Evolutionary conservation across 2,888 invertebrate genomes (phyloP).

Genomic region (Helleia helle): DNA sequence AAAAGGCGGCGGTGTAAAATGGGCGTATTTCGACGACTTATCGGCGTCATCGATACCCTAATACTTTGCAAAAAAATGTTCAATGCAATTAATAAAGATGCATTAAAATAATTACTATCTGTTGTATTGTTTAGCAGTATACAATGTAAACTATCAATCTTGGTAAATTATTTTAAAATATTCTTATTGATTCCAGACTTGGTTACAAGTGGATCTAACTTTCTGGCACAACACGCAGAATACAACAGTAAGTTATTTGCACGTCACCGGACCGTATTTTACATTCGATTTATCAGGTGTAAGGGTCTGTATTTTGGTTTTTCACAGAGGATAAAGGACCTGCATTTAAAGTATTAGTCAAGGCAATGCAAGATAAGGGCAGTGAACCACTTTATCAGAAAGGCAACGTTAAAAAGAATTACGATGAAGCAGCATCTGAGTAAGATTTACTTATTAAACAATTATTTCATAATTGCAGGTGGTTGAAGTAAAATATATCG

Average conservation of each 20-base stretch:
- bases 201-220: conserved; percentile 44
- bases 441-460: conserved; percentile 30
- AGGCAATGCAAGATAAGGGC: conserved; percentile 34
- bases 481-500: too few relatives aligned
- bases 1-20: too few relatives aligned
- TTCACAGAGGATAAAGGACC: conserved; percentile 52
- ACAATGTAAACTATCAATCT: too few relatives aligned
- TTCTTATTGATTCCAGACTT: conserved; percentile 56
- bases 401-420: conserved; percentile 31
- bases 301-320: conserved; percentile 12
- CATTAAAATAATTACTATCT: too few relatives aligned
- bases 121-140: too few relatives aligned
- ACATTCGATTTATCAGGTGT: background rate
- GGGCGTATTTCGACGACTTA: too few relatives aligned
- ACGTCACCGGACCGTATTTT: too few relatives aligned
- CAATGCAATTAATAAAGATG: too few relatives aligned
- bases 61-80: too few relatives aligned
- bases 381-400: conserved; percentile 35
- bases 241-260: conserved; percentile 47
- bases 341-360: conserved; percentile 37
- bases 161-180: too few relatives aligned
- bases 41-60: too few relatives aligned
- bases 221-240: conserved; percentile 50
- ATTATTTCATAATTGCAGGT: too few relatives aligned
- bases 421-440: conserved; percentile 40